These are phyloP conservation scores for Bacillus rossius DNA, from an alignment of 1,140 invertebrate genomes.

Conservation along the genomic window DNA sequence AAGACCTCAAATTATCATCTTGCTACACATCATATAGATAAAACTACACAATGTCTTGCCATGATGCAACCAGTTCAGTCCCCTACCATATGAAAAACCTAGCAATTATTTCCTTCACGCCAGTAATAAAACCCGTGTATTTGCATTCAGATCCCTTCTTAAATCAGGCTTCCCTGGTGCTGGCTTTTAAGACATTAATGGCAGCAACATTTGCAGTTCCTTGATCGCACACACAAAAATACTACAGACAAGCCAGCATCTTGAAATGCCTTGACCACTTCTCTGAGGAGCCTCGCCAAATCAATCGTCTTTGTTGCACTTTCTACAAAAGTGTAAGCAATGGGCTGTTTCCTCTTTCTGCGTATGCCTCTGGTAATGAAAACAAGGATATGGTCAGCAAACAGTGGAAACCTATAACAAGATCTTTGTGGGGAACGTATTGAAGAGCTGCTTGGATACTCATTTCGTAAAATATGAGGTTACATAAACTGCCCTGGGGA, in stretches of 20 bases:
- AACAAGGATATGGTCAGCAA: constrained; percentile 33
- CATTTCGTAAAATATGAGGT: constrained; percentile 37
- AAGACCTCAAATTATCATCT: constrained; percentile 13
- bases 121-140: constrained; percentile 14
- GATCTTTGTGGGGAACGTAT: constrained; percentile 26
- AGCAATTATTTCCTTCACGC: constrained; percentile 15
- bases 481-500: constrained; percentile 26
- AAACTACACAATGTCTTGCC: constrained; percentile 9
- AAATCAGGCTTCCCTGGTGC: constrained; percentile 10
- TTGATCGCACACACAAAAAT: constrained; percentile 13
- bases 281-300: background rate
- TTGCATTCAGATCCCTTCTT: constrained; percentile 2
- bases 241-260: constrained; percentile 6
- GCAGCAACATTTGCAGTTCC: constrained; percentile 10
- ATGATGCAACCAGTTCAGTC: constrained; percentile 1
- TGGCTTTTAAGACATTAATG: constrained; percentile 4
- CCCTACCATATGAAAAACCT: background rate
- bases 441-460: constrained; percentile 26
- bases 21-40: background rate
- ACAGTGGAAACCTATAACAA: constrained; percentile 26
- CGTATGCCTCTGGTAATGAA: constrained; percentile 32
- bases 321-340: constrained; percentile 25
- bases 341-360: constrained; percentile 31
- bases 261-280: background rate
- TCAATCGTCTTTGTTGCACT: constrained; percentile 2